Evolutionary conservation across 1,140 invertebrate genomes (phyloP), one percentile per base, ranked within the genome.

Genomic region (Rhagoletis pomonella): DNA sequence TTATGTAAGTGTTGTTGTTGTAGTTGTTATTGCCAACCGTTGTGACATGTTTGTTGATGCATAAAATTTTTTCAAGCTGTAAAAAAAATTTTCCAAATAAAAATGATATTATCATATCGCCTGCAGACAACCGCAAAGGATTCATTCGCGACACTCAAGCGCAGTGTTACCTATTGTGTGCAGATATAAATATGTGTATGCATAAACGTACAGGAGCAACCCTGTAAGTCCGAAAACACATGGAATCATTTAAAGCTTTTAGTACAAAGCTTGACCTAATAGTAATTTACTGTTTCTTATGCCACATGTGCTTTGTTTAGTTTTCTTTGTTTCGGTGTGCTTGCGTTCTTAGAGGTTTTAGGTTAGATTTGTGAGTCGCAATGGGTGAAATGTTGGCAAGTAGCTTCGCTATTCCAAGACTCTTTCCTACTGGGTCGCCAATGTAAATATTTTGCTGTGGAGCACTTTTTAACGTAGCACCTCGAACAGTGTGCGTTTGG

Each of bases 51-150:
- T 65, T 62, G 85, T 86, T 86, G 62, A 86, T 64, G 58, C 59
- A 60, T 86, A 60, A 59, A 86, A 62, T 86, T 86, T 29, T 86
- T 65, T 42, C 47, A 81, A 55, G 47, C 73, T 50, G 44, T 81
- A 19, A 81, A 86, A 59, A 62, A 86, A 29, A 29, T 29, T 29
- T 42, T 64, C 17, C 50, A 39, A 62, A 86, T 86, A 62, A 62
- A 62, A 86, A 86, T 65, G 58, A 62, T 62, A 86, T 86, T 86
- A 62, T 86, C 62, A 62, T 86, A 86, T 86, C 73, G 73, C 73
- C 73, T 47, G 73, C 73, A 81, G 73, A 81, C 73, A 81, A 17
- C 17, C 73, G 47, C 73, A n/a, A 55, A 81, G 19, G n/a, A 55
- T 55, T 81, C 47, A 12, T 47, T 6, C 19, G 19, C 29, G n/a